Conservation (phyloP, 2,113 vertebrate genomes). For the Morone saxatilis region DNA sequence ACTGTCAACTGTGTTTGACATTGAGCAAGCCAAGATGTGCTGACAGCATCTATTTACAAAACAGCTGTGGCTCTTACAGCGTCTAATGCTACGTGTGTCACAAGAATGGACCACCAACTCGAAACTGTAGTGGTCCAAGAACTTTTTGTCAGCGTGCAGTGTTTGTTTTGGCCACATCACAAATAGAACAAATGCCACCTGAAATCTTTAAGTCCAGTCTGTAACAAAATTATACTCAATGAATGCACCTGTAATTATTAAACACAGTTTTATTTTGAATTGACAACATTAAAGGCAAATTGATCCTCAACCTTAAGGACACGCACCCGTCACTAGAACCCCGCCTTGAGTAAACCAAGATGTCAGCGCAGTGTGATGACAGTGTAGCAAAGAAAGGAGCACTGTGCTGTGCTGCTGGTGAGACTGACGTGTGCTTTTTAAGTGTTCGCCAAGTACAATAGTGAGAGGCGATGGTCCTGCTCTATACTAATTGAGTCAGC, state of each 20-base stretch:
- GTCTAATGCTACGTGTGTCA: slow-evolving; percentile 33
- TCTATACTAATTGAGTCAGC: slow-evolving; percentile 83
- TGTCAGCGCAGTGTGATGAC: slow-evolving; percentile 69
- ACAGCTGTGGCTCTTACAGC: slow-evolving; percentile 45
- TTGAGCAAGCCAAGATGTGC: slow-evolving; percentile 47
- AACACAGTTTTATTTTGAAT: slow-evolving; percentile 20
- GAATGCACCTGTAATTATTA: neutral
- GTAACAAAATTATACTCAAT: neutral
- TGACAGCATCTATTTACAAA: slow-evolving; percentile 78
- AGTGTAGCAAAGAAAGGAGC: slow-evolving; percentile 71
- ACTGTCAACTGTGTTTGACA: slow-evolving; percentile 66
- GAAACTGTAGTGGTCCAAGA: neutral
- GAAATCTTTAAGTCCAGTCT: neutral
- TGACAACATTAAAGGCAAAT: slow-evolving; percentile 6
- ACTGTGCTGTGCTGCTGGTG: slow-evolving; percentile 71
- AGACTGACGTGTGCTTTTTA: slow-evolving; percentile 75
- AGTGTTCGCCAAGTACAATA: slow-evolving; percentile 82
- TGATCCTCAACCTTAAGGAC: slow-evolving; percentile 23
- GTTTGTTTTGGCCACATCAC: slow-evolving; percentile 17
- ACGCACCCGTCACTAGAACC: slow-evolving; percentile 39
- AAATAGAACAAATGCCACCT: slow-evolving; percentile 8
- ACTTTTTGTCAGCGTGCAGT: neutral
- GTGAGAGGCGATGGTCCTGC: slow-evolving; percentile 66
- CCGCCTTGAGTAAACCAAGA: slow-evolving; percentile 77
- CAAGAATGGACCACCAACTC: slow-evolving; percentile 43